Conservation (phyloP, 2,113 vertebrate genomes). For the Eulemur macaco region DNA sequence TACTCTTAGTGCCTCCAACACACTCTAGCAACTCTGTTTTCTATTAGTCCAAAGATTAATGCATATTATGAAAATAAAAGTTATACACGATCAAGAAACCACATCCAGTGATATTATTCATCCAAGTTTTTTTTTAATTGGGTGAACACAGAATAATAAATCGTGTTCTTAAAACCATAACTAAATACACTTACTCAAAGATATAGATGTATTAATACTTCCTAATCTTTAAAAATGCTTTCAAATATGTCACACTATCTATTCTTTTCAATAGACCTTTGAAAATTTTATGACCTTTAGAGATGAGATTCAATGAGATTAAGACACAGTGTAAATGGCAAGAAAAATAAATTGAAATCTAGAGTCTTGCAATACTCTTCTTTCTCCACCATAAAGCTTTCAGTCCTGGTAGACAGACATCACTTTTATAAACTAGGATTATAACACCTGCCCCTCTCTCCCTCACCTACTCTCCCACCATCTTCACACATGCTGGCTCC, state of each 20-base stretch:
- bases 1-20: background rate
- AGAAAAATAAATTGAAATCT: background rate
- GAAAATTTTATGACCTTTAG: background rate
- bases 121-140: background rate
- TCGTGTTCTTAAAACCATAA: background rate
- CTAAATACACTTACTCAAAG: background rate
- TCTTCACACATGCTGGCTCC: no score
- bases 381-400: background rate
- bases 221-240: slow-evolving; percentile 4
- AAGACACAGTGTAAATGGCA: background rate
- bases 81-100: background rate
- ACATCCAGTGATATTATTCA: background rate
- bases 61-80: background rate
- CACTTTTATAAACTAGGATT: background rate
- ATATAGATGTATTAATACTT: background rate
- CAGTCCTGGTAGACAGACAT: background rate
- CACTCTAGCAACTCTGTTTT: background rate
- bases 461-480: no score
- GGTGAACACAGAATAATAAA: background rate
- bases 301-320: background rate
- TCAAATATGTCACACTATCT: background rate
- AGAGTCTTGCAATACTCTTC: background rate
- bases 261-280: background rate
- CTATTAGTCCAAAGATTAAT: background rate
- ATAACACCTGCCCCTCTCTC: background rate